Evolutionary conservation across 2,888 invertebrate species (phyloP).

Genomic region (Melanophora roralis): DNA sequence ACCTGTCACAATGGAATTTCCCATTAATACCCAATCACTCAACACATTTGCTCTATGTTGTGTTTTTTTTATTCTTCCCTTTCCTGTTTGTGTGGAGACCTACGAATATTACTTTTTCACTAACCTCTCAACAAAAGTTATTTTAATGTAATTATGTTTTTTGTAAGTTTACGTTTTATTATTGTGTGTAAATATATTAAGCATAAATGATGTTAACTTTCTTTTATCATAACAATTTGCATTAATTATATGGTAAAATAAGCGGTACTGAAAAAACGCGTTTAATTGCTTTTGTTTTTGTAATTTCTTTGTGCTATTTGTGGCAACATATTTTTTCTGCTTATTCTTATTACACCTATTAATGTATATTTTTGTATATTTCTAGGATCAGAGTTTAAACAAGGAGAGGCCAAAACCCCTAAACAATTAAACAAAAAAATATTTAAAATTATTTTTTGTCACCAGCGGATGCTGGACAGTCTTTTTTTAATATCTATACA

Average conservation of each 20-base stretch:
- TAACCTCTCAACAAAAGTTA: background rate
- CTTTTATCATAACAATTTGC: constrained; percentile 48
- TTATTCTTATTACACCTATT: background rate
- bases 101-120: background rate
- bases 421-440: too few relatives aligned
- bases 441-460: too few relatives aligned
- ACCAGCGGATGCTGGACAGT: too few relatives aligned
- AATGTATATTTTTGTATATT: background rate
- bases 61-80: too few relatives aligned
- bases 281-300: constrained; percentile 37
- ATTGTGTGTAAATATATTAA: background rate
- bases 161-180: background rate
- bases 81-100: too few relatives aligned
- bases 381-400: background rate
- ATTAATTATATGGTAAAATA: constrained; percentile 49
- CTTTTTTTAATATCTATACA: too few relatives aligned
- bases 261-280: constrained; percentile 32
- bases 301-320: background rate
- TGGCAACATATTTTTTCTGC: background rate
- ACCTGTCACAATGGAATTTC: too few relatives aligned
- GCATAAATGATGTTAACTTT: constrained; percentile 23
- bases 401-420: too few relatives aligned
- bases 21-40: too few relatives aligned
- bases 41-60: too few relatives aligned
- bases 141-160: background rate